Base-by-base conservation (phyloP, 2,888 invertebrate genomes). In the Pachliopta kotzebuea region DNA sequence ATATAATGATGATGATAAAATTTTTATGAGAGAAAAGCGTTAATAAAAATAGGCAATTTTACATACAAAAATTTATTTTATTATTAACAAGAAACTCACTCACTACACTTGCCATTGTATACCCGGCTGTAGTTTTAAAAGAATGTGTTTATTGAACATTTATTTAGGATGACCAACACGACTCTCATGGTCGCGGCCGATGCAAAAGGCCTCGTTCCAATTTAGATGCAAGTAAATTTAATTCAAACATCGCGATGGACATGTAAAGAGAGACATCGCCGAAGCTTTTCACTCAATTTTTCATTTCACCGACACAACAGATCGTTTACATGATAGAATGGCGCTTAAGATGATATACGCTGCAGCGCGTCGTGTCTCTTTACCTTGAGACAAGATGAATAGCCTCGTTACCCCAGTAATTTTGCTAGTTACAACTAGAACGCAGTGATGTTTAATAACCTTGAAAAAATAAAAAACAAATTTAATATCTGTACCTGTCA, bases 401-500 rank as follows among this genome's bases (percentile, higher is more conserved):
- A 4, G 26, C 26, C 26, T 4, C 6, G 26, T 26, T 26, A 26
- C 6, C 26, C 6, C 6, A 26, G 6, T 26, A 26, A 26, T 26
- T 26, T 26, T 6, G 6, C 26, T 26, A 26, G 26, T 26, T 26
- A 26, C 26, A 26, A 26, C 26, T 26, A 26, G 6, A 26, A 26
- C 26, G 6, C 26, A 26, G 26, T 26, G 6, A 26, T 4, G 26
- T 26, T 26, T 26, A 26, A 26, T 26, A 26, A 6, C 60, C 60
- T 37, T 54, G 58, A 53, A 23, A 37, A n/a, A 21, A 53, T 31
- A 59, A 26, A 49, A 52, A 49, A 49, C 1, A 4, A 49, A 49
- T 20, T 20, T 18, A 24, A 4, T 37, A n/a, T 59, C 58, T 42
- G 52, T 60, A 42, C 24, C 23, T 9, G 37, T 21, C 31, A 23